Base-by-base conservation (phyloP, 2,888 invertebrate genomes). In the Parnassius apollo region DNA sequence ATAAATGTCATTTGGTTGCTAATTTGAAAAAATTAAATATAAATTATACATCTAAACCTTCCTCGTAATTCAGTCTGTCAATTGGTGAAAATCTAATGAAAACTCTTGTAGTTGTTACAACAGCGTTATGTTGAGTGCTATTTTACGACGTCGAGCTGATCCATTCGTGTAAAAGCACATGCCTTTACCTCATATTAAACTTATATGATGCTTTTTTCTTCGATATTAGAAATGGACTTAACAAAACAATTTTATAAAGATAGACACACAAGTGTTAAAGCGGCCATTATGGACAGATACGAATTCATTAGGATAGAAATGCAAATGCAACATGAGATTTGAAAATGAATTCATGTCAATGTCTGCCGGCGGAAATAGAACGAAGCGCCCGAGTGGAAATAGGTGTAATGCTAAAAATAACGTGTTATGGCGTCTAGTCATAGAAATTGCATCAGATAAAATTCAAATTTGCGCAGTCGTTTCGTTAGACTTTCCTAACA, bases 311-410 rank as follows among this genome's bases (percentile, higher is more conserved):
- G 42, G 61, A 61, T 57, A 50, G 42, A 59, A 55, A 61, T 57
- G 55, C 57, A 54, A 18, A 58, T 58, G 61, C 42, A 74, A 74
- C 74, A 73, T 75, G 68, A 68, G 66, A 66, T 64, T 70, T 73
- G 74, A 71, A 80, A 80, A 75, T 73, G 75, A 76, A 81, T 78
- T 72, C 71, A 76, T 83, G 83, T 85, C 85, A 83, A 81, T 84
- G 84, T 83, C 82, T 81, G 68, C 63, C 66, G 76, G 72, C 81
- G 83, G 83, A 84, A 83, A 85, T 83, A 81, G 82, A 81, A 75
- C 75, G 73, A 70, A 72, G 75, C 63, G 63, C 51, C 56, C 58
- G 66, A 57, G 52, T 46, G 64, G 54, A 66, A 66, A 61, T 64
- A 66, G 59, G 50, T 54, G 62, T 60, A 57, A 60, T 57, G 44